Evolutionary conservation across 37 sponge, comb jelly and placozoan species (phyloP).

Genomic region (Axinella damicornis): DNA sequence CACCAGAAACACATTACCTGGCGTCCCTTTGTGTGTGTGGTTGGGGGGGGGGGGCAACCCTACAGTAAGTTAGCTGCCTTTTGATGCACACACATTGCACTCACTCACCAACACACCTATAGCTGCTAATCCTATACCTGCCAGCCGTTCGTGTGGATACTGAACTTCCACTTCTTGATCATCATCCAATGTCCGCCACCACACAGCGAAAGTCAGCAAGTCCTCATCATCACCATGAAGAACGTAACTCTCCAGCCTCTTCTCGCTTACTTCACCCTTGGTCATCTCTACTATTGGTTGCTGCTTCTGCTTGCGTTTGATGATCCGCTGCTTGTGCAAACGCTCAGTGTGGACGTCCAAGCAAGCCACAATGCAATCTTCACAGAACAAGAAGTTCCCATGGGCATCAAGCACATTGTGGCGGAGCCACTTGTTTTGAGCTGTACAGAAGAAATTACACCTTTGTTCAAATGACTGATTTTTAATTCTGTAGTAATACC

Average conservation of each 20-base stretch:
- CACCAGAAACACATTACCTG: no score
- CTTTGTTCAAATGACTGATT: no score
- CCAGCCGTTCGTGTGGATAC: neutral
- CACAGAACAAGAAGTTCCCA: conserved; percentile 22
- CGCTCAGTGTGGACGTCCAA: neutral
- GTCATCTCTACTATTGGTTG: neutral
- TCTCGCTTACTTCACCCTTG: neutral
- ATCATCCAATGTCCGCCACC: neutral
- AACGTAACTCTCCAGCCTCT: no score
- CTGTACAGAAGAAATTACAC: conserved; percentile 3
- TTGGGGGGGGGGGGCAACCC: no score
- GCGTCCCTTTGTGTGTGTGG: no score
- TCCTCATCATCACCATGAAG: neutral
- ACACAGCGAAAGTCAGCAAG: neutral
- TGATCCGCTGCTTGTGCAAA: neutral
- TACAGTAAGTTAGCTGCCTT: no score
- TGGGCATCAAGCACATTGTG: conserved; percentile 21
- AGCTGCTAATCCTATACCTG: no score
- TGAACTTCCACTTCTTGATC: neutral
- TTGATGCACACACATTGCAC: no score
- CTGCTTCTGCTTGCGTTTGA: neutral
- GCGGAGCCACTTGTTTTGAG: conserved; percentile 18
- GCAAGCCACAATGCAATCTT: neutral
- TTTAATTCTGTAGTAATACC: no score
- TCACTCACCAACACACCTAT: no score